These are phyloP conservation scores for Cossypha dichroa DNA, from an alignment of 2,797 vertebrate species.

Conservation along the genomic window DNA sequence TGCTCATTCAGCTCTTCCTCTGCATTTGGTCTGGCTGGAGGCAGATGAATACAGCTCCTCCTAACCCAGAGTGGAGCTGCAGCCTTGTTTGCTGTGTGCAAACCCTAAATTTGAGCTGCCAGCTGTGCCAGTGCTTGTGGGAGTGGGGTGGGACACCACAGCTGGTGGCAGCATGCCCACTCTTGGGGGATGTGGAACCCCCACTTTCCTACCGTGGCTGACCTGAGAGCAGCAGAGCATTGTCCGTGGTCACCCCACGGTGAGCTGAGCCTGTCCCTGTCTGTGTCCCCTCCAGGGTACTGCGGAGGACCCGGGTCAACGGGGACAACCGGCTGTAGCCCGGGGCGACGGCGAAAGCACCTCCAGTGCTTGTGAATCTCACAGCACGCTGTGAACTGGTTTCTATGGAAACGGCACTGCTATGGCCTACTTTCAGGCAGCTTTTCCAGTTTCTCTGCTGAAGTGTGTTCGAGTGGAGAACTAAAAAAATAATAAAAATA, in stretches of 20 bases:
- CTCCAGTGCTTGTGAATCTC: slow-evolving; percentile 86
- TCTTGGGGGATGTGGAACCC: rapidly evolving
- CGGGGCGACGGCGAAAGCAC: slow-evolving; percentile 55
- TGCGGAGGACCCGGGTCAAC: slow-evolving; percentile 90
- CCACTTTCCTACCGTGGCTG: rapidly evolving
- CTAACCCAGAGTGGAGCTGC: neutral
- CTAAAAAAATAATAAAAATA: slow-evolving; percentile 32
- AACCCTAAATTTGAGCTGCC: neutral
- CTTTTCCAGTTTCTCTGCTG: slow-evolving; percentile 79
- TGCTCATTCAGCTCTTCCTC: neutral
- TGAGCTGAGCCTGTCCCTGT: neutral
- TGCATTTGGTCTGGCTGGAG: neutral
- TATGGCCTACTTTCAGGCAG: slow-evolving; percentile 92
- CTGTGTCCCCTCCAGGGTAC: slow-evolving; percentile 78
- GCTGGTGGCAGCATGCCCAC: rapidly evolving
- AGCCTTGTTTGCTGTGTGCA: rapidly evolving
- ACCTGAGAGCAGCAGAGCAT: rapidly evolving
- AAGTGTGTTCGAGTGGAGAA: slow-evolving; percentile 69
- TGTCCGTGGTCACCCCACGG: rapidly evolving
- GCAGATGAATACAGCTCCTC: neutral
- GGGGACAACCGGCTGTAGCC: slow-evolving; percentile 83
- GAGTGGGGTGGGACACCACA: rapidly evolving
- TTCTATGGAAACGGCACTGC: slow-evolving; percentile 90
- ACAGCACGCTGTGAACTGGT: slow-evolving; percentile 89
- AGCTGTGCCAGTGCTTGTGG: neutral